Evolutionary conservation across 2,113 vertebrate genomes (phyloP), one percentile per base, ranked within the genome.

Genomic region (Triplophysa siluroides): DNA sequence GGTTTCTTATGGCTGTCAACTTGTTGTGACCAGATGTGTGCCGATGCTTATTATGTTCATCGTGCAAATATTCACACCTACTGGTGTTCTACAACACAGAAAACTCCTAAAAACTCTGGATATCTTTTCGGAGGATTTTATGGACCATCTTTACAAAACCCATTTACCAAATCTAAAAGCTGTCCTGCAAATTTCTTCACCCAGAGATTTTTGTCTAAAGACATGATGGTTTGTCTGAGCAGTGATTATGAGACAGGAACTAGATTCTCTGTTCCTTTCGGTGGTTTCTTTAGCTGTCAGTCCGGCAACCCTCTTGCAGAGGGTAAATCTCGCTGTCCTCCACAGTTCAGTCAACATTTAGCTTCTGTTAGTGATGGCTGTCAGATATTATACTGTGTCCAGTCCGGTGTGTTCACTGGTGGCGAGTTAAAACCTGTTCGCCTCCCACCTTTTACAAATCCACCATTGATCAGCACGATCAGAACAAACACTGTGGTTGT

Each of bases 101-200:
- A 0, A 0, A 86, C 79, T 0, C 77, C 91, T 0, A 80, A 87
- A 0, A 83, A 89, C 0, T 92, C 89, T 0, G 94, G 96, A 0
- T 94, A 93, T 67, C 93, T 98, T 23, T 98, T 98, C 16, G 97
- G 95, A 0, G 97, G 95, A 0, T 80, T 97, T 6, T 98, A 94
- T 81, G 92, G 86, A 2, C 24, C 85, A 2, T 91, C 83, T 16
- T 83, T 88, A 0, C 10, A 88, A 62, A 98, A 98, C 78, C 90
- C 93, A 1, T 0, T 94, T 19, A 98, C 94, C 0, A 90, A 94
- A 8, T 83, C 91, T 2, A 95, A 92, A 88, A 92, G 90, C 0
- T 98, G 96, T 12, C 96, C 97, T 0, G 45, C 87, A 0, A 76
- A 87, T 0, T 95, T 90, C 14, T 85, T 94, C 24, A 84, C 90